Base-by-base conservation (phyloP, 2,113 vertebrate genomes). In the Poeciliopsis turrubarensis region DNA sequence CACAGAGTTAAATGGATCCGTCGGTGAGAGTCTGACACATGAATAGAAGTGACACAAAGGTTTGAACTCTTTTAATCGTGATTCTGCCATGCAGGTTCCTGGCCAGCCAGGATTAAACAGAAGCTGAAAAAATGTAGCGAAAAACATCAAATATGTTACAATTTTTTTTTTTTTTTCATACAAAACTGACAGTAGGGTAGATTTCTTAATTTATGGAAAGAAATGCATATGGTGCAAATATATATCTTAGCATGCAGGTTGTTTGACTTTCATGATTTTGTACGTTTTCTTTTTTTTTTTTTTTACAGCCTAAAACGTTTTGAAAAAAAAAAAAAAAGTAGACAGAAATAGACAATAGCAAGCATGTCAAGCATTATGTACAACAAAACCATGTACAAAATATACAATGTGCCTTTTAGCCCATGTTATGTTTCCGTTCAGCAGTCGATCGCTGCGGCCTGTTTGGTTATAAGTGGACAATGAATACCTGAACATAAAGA, bases 41-140 rank as follows among this genome's bases (percentile, higher is more conserved):
- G 30, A 61, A 13, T 1, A 79, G 4, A 79, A 63, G 73, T 41
- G 17, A 69, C 17, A 78, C 47, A 34, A 41, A 63, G 70, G 74
- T 82, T 70, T 67, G 4, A 68, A 78, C 25, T 75, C 13, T 78
- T 90, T 89, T 80, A 73, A 78, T 89, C 71, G 54, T 60, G 60
- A 77, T 82, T 89, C 34, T 77, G 70, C 66, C 80, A 86, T 89
- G 86, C 79, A 75, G 54, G 70, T 41, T 74, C 96, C 97, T 95
- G 97, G 95, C 97, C 97, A 94, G 97, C 96, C 96, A 98, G 96
- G 95, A 90, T 91, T 82, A 65, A 89, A 88, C 66, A 86, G 75
- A 78, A 81, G 75, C 71, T 83, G 54, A 27, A 30, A 37, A 70
- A 79, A 78, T 79, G 68, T 68, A 81, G 68, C 37, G 77, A 68